These are phyloP conservation scores for Stenchaetothrips biformis DNA, from an alignment of 2,888 invertebrate species.

Conservation along the genomic window DNA sequence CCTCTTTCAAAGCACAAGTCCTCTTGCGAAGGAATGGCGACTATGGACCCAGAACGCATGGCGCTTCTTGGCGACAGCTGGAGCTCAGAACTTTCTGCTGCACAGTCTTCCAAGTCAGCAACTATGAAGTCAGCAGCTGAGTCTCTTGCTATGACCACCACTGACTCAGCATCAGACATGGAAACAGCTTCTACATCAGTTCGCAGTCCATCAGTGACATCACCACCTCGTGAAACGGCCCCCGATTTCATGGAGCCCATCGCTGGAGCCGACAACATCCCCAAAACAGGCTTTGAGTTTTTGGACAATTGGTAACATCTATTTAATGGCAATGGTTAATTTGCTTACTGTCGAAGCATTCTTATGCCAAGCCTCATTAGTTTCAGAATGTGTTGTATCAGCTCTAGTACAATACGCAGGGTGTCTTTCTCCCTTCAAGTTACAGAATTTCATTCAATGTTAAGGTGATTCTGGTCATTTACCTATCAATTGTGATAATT, in stretches of 20 bases:
- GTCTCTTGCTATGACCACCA: background rate
- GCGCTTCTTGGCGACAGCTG: background rate
- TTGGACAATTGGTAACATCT: conserved; percentile 52
- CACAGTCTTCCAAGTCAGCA: background rate
- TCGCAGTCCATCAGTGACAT: conserved; percentile 1
- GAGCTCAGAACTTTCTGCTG: conserved; percentile 2
- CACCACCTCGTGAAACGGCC: conserved; percentile 4
- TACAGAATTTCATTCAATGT: background rate
- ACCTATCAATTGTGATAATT: background rate
- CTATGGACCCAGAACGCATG: conserved; percentile 3
- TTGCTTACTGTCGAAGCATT: background rate
- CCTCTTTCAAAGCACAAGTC: conserved; percentile 27
- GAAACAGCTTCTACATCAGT: conserved; percentile 1
- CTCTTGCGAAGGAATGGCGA: background rate
- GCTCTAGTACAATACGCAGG: background rate
- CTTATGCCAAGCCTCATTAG: background rate
- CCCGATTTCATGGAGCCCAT: conserved; percentile 1
- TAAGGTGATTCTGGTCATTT: background rate
- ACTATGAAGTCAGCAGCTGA: conserved; percentile 14
- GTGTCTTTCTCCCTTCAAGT: background rate
- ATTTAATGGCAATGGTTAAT: background rate
- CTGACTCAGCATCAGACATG: conserved; percentile 4
- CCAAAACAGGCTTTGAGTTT: conserved; percentile 55
- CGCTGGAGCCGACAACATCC: conserved; percentile 43
- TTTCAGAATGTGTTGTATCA: background rate